These are phyloP conservation scores for Acanthurus lineatus DNA, from an alignment of 2,797 vertebrate genomes.

Conservation along the genomic window DNA sequence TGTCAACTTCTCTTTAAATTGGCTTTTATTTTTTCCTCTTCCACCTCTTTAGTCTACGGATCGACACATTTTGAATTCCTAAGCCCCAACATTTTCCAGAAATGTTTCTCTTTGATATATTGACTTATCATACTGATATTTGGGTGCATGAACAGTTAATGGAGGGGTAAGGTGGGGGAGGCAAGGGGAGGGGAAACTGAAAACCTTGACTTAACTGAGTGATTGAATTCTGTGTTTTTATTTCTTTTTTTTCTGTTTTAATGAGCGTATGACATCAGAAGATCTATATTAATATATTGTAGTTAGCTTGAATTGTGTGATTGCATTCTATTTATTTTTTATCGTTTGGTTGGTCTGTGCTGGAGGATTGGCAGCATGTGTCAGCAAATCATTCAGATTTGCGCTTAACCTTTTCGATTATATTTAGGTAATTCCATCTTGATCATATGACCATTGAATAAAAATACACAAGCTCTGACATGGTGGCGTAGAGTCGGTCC, in stretches of 20 bases:
- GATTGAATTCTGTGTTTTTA: slow-evolving; percentile 78
- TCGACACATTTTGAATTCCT: slow-evolving; percentile 68
- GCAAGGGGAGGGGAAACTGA: slow-evolving; percentile 58
- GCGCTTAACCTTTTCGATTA: slow-evolving; percentile 75
- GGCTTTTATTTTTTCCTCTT: slow-evolving; percentile 42
- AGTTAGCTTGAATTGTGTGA: slow-evolving; percentile 91
- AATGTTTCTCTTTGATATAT: slow-evolving; percentile 82
- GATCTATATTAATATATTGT: slow-evolving; percentile 95
- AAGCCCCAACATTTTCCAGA: slow-evolving; percentile 77
- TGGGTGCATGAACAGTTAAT: slow-evolving; percentile 83
- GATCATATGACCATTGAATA: slow-evolving; percentile 77
- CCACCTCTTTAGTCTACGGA: slow-evolving; percentile 55
- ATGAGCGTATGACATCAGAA: slow-evolving; percentile 89
- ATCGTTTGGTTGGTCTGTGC: slow-evolving; percentile 86
- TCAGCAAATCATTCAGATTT: slow-evolving; percentile 78
- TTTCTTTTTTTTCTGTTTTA: slow-evolving; percentile 80
- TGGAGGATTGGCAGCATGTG: slow-evolving; percentile 87
- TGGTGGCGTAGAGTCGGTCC: slow-evolving; percentile 66
- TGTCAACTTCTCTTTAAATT: slow-evolving; percentile 76
- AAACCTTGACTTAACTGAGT: slow-evolving; percentile 82
- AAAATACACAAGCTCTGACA: slow-evolving; percentile 70
- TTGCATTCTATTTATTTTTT: slow-evolving; percentile 90
- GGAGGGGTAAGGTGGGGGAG: slow-evolving; percentile 58
- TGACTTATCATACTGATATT: slow-evolving; percentile 82
- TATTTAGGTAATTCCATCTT: slow-evolving; percentile 79